Base-by-base conservation (phyloP, 2,113 vertebrate species). In the Agapornis roseicollis region DNA sequence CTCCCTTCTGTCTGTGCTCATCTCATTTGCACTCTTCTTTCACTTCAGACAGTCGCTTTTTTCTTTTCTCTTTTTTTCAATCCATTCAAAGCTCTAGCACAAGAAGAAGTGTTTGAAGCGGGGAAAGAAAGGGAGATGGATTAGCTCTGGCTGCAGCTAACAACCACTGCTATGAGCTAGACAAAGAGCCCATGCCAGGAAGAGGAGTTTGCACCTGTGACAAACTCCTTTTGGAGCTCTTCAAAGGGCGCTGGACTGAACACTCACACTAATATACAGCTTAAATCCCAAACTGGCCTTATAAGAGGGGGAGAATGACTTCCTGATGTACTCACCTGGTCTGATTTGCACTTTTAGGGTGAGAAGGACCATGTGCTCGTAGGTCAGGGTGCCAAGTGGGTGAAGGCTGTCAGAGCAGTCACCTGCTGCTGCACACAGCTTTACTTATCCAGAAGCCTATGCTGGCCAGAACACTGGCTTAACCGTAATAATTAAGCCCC, bases 1-100 rank as follows among this genome's bases (percentile, higher is more conserved):
- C 86, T 93, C 93, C 56, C 46, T 78, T 94, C 92, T 91, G 88
- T 79, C 95, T 96, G 49, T n/a, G 87, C 91, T 96, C 93, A 82
- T 94, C 93, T 96, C 87, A 89, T 89, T 68, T 93, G 68, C 11
- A 27, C 66, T 73, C 41, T 86, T 83, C 85, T 93, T 86, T 94
- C 73, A 92, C 85, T 94, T 89, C 80, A 92, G 77, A 93, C 65
- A 85, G 88, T 7, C 60, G 52, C 61, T 47, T 81, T 80, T 72
- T 65, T 50, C 3, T 23, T 44, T 47, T 24, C 6, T 25, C 20
- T 63, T 5, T 18, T 64, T 73, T 63, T 12, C 11, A 8, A 42
- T 71, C 37, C 93, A 79, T 94, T 91, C 90, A 92, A 76, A 93
- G 77, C 90, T 82, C 28, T 39, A 85, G 28, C 52, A 76, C 41